Evolutionary conservation across 2,888 invertebrate species (phyloP), one percentile per base, ranked within the genome.

Genomic region (Trilocha varians): DNA sequence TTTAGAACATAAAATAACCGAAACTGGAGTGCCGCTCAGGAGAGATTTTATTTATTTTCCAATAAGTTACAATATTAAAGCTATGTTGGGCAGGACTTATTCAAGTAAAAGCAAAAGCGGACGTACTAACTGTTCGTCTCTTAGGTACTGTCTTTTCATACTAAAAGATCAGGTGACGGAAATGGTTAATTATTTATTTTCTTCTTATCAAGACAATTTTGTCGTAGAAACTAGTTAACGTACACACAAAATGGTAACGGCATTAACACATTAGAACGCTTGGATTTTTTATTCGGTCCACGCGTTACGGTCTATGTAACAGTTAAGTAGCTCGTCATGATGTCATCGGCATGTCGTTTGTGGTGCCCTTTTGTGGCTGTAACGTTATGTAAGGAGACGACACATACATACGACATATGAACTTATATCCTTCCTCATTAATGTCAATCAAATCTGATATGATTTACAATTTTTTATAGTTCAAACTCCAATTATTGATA

Each of bases 281-380:
- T 39, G 47, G 46, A 52, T 61, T 64, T 73, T 70, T 63, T 49
- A 78, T 75, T 73, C 69, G 50, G 47, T 62, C 67, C 80, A 78
- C 78, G 78, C 65, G 56, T 65, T 52, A 52, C 60, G 64, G 65
- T 62, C 70, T 71, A 70, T 70, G 69, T 77, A 75, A 78, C 78
- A 73, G 76, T 78, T 36, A 75, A 67, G 74, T 62, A 63, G 65
- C 61, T 64, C 62, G 72, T 65, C 71, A 67, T 79, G 80, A 80
- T 80, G 79, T 82, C 80, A 82, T 76, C 72, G 75, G 73, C 70
- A 74, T 77, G 71, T 68, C 70, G 66, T 71, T 72, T 70, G 59
- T 62, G 62, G 62, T 70, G 69, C 70, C 72, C 69, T 66, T 70
- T 63, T 64, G 51, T 55, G 55, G 54, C 46, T 42, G 49, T 51